Evolutionary conservation across 1,140 invertebrate species (phyloP).

Genomic region (Tetragnatha versicolor): DNA sequence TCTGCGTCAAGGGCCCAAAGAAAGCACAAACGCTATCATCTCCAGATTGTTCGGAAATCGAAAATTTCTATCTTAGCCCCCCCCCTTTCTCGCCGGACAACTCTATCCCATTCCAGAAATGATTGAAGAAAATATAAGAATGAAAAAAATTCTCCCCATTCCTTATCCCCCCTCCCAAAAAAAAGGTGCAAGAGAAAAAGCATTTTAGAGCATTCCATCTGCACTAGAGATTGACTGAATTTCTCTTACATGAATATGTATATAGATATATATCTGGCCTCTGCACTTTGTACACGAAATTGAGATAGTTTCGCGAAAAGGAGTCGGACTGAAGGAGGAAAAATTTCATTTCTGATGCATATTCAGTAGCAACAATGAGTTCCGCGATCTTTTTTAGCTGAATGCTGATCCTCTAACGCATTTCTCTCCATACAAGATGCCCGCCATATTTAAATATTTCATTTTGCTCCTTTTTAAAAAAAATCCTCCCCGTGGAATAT

Average conservation of each 20-base stretch:
- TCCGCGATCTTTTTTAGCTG: background rate
- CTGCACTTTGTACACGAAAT: slow-evolving; percentile 37
- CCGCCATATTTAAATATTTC: slow-evolving; percentile 51
- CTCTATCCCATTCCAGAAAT: no score
- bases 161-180: no score
- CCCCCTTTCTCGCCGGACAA: no score
- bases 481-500: background rate
- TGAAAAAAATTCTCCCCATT: no score
- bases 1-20: no score
- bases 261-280: slow-evolving; percentile 5
- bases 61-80: no score
- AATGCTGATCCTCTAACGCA: background rate
- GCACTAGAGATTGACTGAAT: slow-evolving; percentile 19
- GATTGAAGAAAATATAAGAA: no score
- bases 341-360: slow-evolving; percentile 49
- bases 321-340: slow-evolving; percentile 3
- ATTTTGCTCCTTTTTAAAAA: slow-evolving; percentile 26
- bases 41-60: no score
- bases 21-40: no score
- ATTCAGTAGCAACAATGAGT: slow-evolving; percentile 25
- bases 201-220: slow-evolving; percentile 15
- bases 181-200: background rate
- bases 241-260: slow-evolving; percentile 10
- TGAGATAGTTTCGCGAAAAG: slow-evolving; percentile 23
- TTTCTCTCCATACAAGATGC: slow-evolving; percentile 28